Conservation (phyloP, 2,888 invertebrate species). For the Brachynemurus nebulosus region DNA sequence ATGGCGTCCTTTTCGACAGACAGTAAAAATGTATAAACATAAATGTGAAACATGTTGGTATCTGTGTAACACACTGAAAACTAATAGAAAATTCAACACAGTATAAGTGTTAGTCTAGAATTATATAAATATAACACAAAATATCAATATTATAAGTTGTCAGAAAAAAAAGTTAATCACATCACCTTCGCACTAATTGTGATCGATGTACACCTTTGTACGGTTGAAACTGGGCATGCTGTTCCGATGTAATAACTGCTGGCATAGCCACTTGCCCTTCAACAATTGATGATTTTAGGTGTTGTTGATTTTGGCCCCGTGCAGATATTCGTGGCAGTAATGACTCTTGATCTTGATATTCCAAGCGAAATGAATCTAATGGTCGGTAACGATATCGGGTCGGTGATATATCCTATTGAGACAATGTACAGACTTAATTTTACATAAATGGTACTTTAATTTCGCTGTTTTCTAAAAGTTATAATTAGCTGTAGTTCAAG, state of each 20-base stretch:
- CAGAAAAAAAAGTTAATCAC: too few relatives aligned
- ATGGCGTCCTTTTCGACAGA: too few relatives aligned
- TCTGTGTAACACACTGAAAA: too few relatives aligned
- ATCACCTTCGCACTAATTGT: constrained; percentile 2
- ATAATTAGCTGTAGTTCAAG: too few relatives aligned
- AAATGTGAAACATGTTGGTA: too few relatives aligned
- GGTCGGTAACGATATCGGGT: constrained; percentile 5
- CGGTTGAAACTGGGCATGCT: constrained; percentile 17
- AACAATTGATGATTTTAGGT: constrained; percentile 24
- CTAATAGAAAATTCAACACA: too few relatives aligned
- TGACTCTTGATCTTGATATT: constrained; percentile 2
- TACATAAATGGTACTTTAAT: too few relatives aligned
- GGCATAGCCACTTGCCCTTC: constrained; percentile 22
- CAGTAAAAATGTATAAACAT: too few relatives aligned
- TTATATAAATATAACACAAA: too few relatives aligned
- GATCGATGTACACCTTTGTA: constrained; percentile 5
- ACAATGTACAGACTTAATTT: background rate
- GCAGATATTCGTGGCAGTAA: background rate
- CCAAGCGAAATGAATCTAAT: constrained; percentile 5
- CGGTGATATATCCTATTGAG: constrained; percentile 3
- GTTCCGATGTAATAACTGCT: constrained; percentile 12
- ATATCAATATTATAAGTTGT: too few relatives aligned
- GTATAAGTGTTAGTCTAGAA: too few relatives aligned
- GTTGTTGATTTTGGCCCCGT: constrained; percentile 22
- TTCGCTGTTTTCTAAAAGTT: too few relatives aligned